Base-by-base conservation (phyloP, 2,797 vertebrate genomes). In the Gouania willdenowi region DNA sequence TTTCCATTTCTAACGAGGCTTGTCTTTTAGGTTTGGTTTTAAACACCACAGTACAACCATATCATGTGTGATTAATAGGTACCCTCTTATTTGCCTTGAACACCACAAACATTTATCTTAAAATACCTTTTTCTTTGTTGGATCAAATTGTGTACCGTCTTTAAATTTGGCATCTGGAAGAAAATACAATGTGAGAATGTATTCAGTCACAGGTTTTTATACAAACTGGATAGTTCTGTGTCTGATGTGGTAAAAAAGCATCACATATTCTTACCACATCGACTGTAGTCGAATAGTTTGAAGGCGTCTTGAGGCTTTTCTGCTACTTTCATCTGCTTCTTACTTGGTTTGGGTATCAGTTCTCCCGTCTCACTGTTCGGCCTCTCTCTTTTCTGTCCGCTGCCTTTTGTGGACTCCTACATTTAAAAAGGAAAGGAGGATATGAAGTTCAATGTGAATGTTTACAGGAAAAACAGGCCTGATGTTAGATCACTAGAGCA, bases 221-320 rank as follows among this genome's bases (percentile, higher is more conserved):
- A 5, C 19, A 20, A 43, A 12, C 19, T 10, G n/a, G n/a, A n/a
- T n/a, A n/a, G n/a, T n/a, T n/a, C n/a, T n/a, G n/a, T n/a, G n/a
- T n/a, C n/a, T 2, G 0, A 20, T 2, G 34, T 26, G 0, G 58
- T 16, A 75, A 98, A 97, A 96, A 18, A 92, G 81, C 73, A 98
- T n/a, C n/a, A 99, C 43, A 92, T 86, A 70, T 88, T 92, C 58
- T 98, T 88, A 71, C 92, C 84, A 2, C 94, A 91, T 58, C 92
- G 90, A 78, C 87, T 94, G 83, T 99, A 99, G 86, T 99, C 92
- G 1, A 91, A 98, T 2, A 97, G 92, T 3, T 83, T 91, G 33
- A 98, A 97, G 26, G 41, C 59, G 5, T 75, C 82, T 0, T 77
- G 34, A 0, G 82, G 26, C 13, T 71, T 76, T 43, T 74, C 61